Conservation (phyloP, 2,888 invertebrate genomes). For the Glyphotaelius pellucidus region DNA sequence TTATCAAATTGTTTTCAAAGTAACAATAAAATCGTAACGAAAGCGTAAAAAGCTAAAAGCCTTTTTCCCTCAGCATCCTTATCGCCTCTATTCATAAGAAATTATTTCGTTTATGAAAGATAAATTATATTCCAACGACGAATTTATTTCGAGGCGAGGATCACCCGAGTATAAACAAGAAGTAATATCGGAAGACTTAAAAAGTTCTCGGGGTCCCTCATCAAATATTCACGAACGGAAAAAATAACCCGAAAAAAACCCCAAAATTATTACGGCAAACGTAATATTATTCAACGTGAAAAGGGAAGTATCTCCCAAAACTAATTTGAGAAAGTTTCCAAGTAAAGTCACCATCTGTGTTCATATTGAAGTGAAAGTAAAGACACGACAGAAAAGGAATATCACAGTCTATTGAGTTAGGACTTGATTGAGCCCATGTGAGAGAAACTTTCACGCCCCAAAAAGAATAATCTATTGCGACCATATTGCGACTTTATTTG, state of each 20-base stretch:
- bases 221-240: slow-evolving; percentile 31
- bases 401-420: slow-evolving; percentile 25
- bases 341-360: slow-evolving; percentile 10
- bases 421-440: slow-evolving; percentile 29
- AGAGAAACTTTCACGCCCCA: not conserved
- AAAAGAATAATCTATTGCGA: slow-evolving; percentile 9
- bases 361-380: not conserved
- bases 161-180: slow-evolving; percentile 8
- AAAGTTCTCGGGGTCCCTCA: slow-evolving; percentile 14
- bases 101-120: slow-evolving; percentile 14
- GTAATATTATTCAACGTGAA: not conserved
- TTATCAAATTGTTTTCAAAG: not conserved
- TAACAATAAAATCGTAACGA: not conserved
- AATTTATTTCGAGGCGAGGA: not conserved
- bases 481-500: slow-evolving; percentile 5
- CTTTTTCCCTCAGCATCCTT: not conserved
- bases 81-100: slow-evolving; percentile 9
- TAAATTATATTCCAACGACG: slow-evolving; percentile 13
- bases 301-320: not conserved
- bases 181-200: not conserved
- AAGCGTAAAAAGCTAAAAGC: not conserved
- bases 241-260: slow-evolving; percentile 25
- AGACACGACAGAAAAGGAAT: not conserved
- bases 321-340: slow-evolving; percentile 17
- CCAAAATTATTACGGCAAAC: not conserved